These are phyloP conservation scores for Zaprionus vittiger DNA, from an alignment of 1,140 invertebrate species.

Conservation along the genomic window DNA sequence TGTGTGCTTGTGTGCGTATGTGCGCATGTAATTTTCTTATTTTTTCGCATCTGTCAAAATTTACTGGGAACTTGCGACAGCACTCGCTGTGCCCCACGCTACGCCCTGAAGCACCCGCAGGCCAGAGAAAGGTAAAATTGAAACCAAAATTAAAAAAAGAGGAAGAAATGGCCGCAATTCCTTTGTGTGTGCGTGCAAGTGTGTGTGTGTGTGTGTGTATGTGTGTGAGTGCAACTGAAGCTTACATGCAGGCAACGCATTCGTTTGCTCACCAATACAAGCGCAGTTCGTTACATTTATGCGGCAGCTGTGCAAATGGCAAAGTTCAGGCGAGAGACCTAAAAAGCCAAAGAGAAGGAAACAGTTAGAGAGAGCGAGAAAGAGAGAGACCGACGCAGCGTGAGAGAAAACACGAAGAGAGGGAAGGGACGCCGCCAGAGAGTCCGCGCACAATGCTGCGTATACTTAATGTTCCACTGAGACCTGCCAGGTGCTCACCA, in stretches of 20 bases:
- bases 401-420: constrained; percentile 19
- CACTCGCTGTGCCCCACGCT: neutral
- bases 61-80: constrained; percentile 26
- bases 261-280: constrained; percentile 22
- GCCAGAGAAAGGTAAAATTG: constrained; percentile 46
- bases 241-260: constrained; percentile 23
- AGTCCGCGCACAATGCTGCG: constrained; percentile 46
- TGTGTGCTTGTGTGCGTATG: neutral
- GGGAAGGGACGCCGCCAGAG: constrained; percentile 22
- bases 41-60: constrained; percentile 57
- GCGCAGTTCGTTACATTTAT: constrained; percentile 41
- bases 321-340: constrained; percentile 51
- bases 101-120: neutral
- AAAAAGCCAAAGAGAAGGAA: constrained; percentile 19
- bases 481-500: constrained; percentile 48
- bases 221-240: constrained; percentile 28
- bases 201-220: constrained; percentile 6
- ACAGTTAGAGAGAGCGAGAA: neutral
- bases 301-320: constrained; percentile 50
- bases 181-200: constrained; percentile 23
- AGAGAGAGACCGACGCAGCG: neutral
- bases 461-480: constrained; percentile 45
- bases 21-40: constrained; percentile 35
- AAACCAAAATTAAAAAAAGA: constrained; percentile 57
- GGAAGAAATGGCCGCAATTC: constrained; percentile 33